These are phyloP conservation scores for Melieria omissa DNA, from an alignment of 2,888 invertebrate species.

Conservation along the genomic window DNA sequence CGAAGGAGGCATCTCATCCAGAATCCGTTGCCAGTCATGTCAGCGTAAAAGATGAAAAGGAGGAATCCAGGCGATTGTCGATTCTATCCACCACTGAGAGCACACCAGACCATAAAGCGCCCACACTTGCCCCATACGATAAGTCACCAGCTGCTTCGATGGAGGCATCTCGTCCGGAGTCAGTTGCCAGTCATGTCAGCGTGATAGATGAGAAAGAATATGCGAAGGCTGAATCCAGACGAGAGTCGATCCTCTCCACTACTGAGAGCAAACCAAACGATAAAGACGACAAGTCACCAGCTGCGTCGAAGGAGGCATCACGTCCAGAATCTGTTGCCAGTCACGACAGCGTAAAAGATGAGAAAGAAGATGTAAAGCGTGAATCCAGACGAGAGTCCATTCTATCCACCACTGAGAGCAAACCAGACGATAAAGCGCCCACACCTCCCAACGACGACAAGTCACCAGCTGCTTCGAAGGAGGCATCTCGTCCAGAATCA, in stretches of 20 bases:
- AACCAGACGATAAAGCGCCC: constrained; percentile 35
- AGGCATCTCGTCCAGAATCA: constrained; percentile 14
- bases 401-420: constrained; percentile 23
- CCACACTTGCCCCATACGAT: constrained; percentile 18
- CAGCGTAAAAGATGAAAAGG: constrained; percentile 8
- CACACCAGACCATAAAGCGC: constrained; percentile 23
- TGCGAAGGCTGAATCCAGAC: constrained; percentile 31
- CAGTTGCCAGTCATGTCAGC: constrained; percentile 10
- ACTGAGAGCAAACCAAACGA: constrained; percentile 7
- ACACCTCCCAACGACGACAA: not conserved
- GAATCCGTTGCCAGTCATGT: constrained; percentile 36
- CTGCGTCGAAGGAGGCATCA: constrained; percentile 36
- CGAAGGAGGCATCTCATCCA: constrained; percentile 15
- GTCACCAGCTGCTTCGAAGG: not conserved
- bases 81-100: constrained; percentile 20
- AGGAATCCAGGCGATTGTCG: constrained; percentile 32
- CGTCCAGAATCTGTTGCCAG: constrained; percentile 43
- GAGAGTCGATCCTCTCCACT: constrained; percentile 27
- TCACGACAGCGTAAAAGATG: constrained; percentile 32
- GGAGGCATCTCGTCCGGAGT: constrained; percentile 29
- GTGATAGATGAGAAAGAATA: too few relatives aligned
- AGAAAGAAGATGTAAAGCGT: constrained; percentile 1
- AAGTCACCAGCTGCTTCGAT: too few relatives aligned
- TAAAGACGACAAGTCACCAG: constrained; percentile 30
- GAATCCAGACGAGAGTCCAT: constrained; percentile 25